Evolutionary conservation across 2,888 invertebrate genomes (phyloP), one percentile per base, ranked within the genome.

Genomic region (Sesia bembeciformis): DNA sequence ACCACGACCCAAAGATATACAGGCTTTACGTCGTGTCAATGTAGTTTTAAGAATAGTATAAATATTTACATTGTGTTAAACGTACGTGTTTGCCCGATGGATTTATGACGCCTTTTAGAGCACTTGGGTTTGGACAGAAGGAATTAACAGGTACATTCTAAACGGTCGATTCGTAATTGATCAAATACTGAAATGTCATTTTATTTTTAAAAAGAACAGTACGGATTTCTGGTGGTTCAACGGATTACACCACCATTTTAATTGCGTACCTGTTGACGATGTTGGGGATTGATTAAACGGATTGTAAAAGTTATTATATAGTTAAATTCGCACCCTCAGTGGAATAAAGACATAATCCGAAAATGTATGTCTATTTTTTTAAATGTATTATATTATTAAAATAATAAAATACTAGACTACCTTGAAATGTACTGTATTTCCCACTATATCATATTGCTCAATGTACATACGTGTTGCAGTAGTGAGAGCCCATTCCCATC

Each of bases 21-120:
- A 63, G 61, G 57, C 63, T 63, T 60, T 8, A 50, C 50, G 6
- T 50, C 42, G 42, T 6, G 42, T 42, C 50, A 50, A 50, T 50
- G 39, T 50, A 50, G 66, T 63, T 63, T 62, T 59, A 69, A 68
- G 61, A 65, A 63, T 62, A 62, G 69, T 70, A 69, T 74, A 77
- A 86, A 84, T 80, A 77, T 85, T 79, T 72, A 80, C 76, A 64
- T 62, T 67, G 71, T 62, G 67, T 70, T 65, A 66, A 67, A 65
- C 57, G 58, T 62, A 61, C 62, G 63, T 70, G 71, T 73, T 72
- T 69, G 68, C 64, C 60, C 60, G 70, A 73, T 72, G 66, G 72
- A 79, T 84, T 81, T 83, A 84, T 77, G 75, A 63, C 62, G 64
- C 66, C 70, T 72, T 74, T 70, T 73, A 66, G 63, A 65, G 65